Evolutionary conservation across 2,888 invertebrate genomes (phyloP), one percentile per base, ranked within the genome.

Genomic region (Colostygia pectinataria): DNA sequence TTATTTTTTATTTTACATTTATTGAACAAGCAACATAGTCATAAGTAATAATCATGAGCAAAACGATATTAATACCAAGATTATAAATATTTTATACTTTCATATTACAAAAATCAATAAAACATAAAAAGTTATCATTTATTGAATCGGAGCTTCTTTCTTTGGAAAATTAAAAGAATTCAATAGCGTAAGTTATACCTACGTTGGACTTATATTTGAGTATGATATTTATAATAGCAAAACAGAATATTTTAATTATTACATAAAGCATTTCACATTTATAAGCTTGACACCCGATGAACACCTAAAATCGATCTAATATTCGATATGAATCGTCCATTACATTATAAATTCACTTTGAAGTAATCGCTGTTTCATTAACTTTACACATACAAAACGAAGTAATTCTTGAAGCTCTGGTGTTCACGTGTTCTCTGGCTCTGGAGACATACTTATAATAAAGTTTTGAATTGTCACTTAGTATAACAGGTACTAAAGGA

Each of bases 1-100:
- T 37, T 44, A 49, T 37, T 76, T 71, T 80, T 80, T 72, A 75
- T 67, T 43, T 8, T n/a, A n/a, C n/a, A 32, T 27, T 28, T 31
- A 8, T 15, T 29, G 10, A 34, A 24, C 5, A 44, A 32, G 28
- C 37, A 34, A 38, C 15, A 10, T 2, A n/a, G 6, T 13, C n/a
- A 25, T 13, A 14, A 23, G 20, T 12, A 20, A 6, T 28, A 29
- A 31, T 12, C 10, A 5, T n/a, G 20, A 10, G 20, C 20, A 20
- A 20, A 20, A n/a, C n/a, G n/a, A n/a, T n/a, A n/a, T n/a, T n/a
- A 15, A 15, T 15, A 15, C 15, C 15, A 15, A 15, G 2, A 15
- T 15, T 15, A 15, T 15, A 3, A 15, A 15, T 3, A 15, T 3
- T 4, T 15, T 15, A 18, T 3, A 18, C 2, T 18, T 18, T n/a